Evolutionary conservation across 1,140 invertebrate genomes (phyloP).

Genomic region (Bombus breviceps): DNA sequence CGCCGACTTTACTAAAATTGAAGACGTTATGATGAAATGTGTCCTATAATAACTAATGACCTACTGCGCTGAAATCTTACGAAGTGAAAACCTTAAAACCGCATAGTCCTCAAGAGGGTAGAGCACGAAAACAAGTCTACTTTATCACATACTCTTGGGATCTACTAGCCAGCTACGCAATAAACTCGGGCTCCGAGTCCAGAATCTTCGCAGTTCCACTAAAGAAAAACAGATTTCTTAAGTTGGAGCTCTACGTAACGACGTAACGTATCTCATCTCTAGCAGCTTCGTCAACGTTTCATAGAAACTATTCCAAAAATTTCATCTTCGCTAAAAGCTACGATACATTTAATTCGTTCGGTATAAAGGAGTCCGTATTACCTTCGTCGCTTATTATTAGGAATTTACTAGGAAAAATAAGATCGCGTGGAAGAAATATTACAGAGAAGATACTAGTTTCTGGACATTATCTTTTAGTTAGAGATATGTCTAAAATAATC

Average conservation of each 20-base stretch:
- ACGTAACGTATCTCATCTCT: too few species aligned
- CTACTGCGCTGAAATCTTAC: background rate
- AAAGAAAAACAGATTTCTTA: constrained; percentile 10
- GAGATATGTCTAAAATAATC: too few species aligned
- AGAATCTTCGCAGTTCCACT: background rate
- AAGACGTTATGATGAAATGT: background rate
- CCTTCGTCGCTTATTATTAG: too few species aligned
- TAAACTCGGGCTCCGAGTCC: background rate
- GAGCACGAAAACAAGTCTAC: constrained; percentile 11
- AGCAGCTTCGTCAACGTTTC: background rate
- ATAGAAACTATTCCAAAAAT: background rate
- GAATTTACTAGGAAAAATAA: too few species aligned
- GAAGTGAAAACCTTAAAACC: background rate
- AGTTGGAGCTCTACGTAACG: background rate
- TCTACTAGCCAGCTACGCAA: constrained; percentile 1
- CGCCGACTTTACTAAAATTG: background rate
- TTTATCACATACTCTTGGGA: constrained; percentile 21
- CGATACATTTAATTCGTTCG: too few species aligned
- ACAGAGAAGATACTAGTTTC: too few species aligned
- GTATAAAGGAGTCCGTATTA: too few species aligned
- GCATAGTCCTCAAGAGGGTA: background rate
- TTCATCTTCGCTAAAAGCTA: background rate
- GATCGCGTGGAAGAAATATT: too few species aligned
- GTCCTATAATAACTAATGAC: background rate
- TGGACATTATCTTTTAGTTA: too few species aligned